Evolutionary conservation across 30 jellyfish, hydroid and myxozoan species (phyloP).

Genomic region (Morbakka virulenta): DNA sequence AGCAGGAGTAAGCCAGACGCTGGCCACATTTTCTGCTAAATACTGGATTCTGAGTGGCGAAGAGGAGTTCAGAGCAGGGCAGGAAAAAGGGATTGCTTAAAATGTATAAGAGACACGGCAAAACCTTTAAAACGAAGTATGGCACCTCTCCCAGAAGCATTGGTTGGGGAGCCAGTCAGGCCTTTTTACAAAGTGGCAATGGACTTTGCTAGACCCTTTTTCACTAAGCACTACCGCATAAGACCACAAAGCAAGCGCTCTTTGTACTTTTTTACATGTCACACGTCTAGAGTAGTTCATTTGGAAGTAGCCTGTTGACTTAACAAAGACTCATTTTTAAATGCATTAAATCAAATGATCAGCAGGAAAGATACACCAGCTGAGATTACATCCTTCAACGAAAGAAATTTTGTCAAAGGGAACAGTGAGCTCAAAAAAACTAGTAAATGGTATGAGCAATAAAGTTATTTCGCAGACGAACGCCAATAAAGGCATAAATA

Average conservation of each 20-base stretch:
- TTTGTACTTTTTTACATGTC: conserved; percentile 43
- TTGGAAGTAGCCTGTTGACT: conserved; percentile 53
- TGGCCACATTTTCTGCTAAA: too few species aligned
- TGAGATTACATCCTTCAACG: conserved; percentile 34
- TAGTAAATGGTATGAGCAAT: too few species aligned
- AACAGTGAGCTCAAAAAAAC: conserved; percentile 39
- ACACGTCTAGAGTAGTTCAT: conserved; percentile 52
- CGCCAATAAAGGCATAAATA: conserved; percentile 37
- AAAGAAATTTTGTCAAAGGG: conserved; percentile 48
- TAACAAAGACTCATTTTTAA: conserved; percentile 58
- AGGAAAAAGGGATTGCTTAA: conserved; percentile 8
- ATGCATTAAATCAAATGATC: conserved; percentile 47
- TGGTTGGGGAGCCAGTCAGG: conserved; percentile 11
- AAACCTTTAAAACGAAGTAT: conserved; percentile 15
- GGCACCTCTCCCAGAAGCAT: conserved; percentile 42
- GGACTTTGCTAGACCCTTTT: conserved; percentile 50
- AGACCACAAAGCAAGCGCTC: conserved; percentile 28
- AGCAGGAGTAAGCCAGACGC: background rate
- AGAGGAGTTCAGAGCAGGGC: conserved; percentile 11
- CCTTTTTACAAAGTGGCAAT: conserved; percentile 46
- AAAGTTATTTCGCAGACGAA: too few species aligned
- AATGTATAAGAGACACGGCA: conserved; percentile 30
- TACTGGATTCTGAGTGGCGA: background rate
- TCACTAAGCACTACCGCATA: conserved; percentile 46
- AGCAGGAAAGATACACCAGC: conserved; percentile 45